Percentiles rank a stretch among this genome's conserved stretches.
These are phyloP conservation scores for Uropsilus gracilis DNA, from an alignment of 2,113 vertebrate species.

Conservation along the genomic window DNA sequence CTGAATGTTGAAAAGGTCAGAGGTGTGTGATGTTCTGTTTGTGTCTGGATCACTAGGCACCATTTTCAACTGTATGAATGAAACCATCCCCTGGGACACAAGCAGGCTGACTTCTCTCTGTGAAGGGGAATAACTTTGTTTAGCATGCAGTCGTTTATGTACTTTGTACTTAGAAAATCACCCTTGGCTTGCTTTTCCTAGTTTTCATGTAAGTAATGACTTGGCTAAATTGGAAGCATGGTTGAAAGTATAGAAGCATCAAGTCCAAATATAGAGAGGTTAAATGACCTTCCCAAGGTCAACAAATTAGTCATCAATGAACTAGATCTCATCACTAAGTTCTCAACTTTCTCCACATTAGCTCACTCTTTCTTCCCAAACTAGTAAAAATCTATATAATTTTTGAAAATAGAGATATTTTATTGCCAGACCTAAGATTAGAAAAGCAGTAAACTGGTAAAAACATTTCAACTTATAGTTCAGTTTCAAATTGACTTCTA, in stretches of 20 bases:
- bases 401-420: slow-evolving; percentile 4
- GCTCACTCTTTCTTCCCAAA: background rate
- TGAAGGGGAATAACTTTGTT: background rate
- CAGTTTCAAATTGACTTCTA: background rate
- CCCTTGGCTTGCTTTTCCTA: background rate
- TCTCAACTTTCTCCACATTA: background rate
- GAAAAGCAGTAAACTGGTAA: background rate
- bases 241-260: background rate
- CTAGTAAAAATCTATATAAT: background rate
- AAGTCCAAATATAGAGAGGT: background rate
- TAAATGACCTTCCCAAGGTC: background rate
- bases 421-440: background rate
- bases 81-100: background rate
- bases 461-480: background rate
- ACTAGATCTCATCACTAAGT: background rate
- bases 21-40: background rate
- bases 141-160: background rate
- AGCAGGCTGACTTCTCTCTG: too few relatives aligned
- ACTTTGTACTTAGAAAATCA: background rate
- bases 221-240: background rate
- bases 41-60: background rate
- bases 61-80: background rate
- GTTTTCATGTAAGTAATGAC: background rate
- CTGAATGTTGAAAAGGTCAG: background rate
- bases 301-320: background rate